A percentile compares a stretch with the other conserved stretches of the same genome.
These are phyloP conservation scores for Medauroidea extradentata DNA, from an alignment of 1,140 invertebrate genomes.

Conservation along the genomic window DNA sequence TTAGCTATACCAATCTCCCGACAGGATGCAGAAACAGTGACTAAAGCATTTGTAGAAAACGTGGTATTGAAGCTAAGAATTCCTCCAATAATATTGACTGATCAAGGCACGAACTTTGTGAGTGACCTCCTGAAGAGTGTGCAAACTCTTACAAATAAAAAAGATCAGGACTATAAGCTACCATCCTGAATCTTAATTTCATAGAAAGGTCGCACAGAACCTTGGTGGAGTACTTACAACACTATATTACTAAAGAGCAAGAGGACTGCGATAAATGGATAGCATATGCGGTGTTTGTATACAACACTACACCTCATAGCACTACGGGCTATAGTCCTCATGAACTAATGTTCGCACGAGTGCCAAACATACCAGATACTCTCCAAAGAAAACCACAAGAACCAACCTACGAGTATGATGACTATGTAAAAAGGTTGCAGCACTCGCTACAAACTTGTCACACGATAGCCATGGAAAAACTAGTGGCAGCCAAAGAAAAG, in stretches of 20 bases:
- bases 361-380: slow-evolving; percentile 22
- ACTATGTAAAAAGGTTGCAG: background rate
- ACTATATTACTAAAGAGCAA: slow-evolving; percentile 35
- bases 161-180: slow-evolving; percentile 39
- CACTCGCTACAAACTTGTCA: background rate
- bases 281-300: slow-evolving; percentile 41
- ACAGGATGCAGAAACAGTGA: background rate
- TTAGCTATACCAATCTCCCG: background rate
- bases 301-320: slow-evolving; percentile 43
- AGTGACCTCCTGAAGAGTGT: slow-evolving; percentile 33
- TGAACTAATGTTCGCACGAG: slow-evolving; percentile 43
- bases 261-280: slow-evolving; percentile 45
- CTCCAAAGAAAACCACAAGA: background rate
- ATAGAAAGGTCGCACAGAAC: slow-evolving; percentile 41
- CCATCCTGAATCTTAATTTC: slow-evolving; percentile 37
- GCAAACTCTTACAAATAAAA: slow-evolving; percentile 31
- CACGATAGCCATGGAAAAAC: background rate
- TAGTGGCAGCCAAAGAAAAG: background rate
- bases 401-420: background rate
- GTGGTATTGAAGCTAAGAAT: slow-evolving; percentile 19
- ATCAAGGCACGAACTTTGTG: slow-evolving; percentile 38
- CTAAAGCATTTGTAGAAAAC: background rate
- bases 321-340: slow-evolving; percentile 40
- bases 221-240: slow-evolving; percentile 39
- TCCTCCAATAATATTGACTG: slow-evolving; percentile 32